Evolutionary conservation across 2,888 invertebrate genomes (phyloP), one percentile per base, ranked within the genome.

Genomic region (Hirtodrosophila confusa): DNA sequence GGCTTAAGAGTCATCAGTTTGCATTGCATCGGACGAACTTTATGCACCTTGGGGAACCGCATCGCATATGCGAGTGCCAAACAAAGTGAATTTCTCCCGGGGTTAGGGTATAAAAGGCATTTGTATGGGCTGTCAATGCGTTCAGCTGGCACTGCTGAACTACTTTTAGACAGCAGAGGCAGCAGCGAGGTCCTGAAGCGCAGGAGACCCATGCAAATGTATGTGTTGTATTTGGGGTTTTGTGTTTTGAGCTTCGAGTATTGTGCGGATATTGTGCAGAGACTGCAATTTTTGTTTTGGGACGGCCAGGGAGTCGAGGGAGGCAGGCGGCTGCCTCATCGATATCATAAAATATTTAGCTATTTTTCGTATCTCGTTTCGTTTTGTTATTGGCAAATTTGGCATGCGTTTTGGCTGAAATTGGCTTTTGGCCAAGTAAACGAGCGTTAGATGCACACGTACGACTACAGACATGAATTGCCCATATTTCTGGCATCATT

Each of bases 341-440:
- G 86, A 83, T 85, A 73, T 76, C 78, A 86, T 86, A 78, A 87
- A 83, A 87, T 87, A 83, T 83, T 82, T 80, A 77, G 85, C 75
- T 66, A 84, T 82, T 86, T 82, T 87, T 84, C 87, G 85, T 74
- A 86, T 84, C 74, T 80, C 70, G 77, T 79, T 84, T 80, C 66
- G 80, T 80, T 80, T 69, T 70, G 80, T 76, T 87, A 80, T 85
- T 86, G 78, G 79, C 78, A 87, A 87, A 85, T 82, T 82, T 86
- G 86, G 71, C 76, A 88, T 88, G 83, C 73, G 71, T 80, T 78
- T 87, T 82, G 83, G 69, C 82, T 72, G 64, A 75, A 87, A 87
- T 87, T 82, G 83, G 86, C 86, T 83, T 85, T 80, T 78, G 82
- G 87, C 83, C 83, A 87, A 84, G 70, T 68, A 63, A 83, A 83